These are phyloP conservation scores for Trichopoda pennipes DNA, from an alignment of 2,888 invertebrate genomes.

Conservation along the genomic window DNA sequence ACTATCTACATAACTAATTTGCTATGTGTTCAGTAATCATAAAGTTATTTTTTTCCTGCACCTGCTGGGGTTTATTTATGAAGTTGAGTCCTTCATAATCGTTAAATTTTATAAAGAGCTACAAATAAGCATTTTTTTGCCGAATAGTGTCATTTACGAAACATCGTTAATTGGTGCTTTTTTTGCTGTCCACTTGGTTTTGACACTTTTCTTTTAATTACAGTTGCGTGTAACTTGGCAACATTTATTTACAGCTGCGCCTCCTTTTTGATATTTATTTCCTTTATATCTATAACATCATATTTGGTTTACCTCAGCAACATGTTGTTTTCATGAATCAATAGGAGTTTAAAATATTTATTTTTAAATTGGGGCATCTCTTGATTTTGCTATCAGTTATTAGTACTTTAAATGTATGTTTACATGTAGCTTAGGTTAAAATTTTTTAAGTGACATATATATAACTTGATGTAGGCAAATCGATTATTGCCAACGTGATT, in stretches of 20 bases:
- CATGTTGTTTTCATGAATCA: constrained; percentile 11
- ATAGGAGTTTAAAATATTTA: neutral
- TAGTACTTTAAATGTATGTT: neutral
- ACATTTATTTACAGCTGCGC: constrained; percentile 24
- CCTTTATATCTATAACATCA: neutral
- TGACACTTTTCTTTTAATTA: constrained; percentile 38
- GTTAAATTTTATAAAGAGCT: no score
- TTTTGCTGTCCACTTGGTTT: neutral
- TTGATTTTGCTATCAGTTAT: constrained; percentile 1
- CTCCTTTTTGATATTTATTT: neutral
- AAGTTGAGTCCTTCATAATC: no score
- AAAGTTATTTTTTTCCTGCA: no score
- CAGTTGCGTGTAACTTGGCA: constrained; percentile 45
- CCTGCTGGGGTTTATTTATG: no score
- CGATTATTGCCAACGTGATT: constrained; percentile 19
- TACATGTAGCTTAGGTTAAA: neutral
- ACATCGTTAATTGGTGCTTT: no score
- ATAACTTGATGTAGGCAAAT: neutral
- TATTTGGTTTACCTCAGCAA: constrained; percentile 7
- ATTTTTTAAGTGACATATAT: neutral
- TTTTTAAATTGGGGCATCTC: neutral
- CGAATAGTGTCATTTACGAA: no score
- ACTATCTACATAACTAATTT: no score
- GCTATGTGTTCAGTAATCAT: no score
- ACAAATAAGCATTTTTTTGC: no score